Percentiles rank a stretch among this genome's conserved stretches.
Conservation (phyloP, 2,113 vertebrate genomes). For the Urocynchramus pylzowi region DNA sequence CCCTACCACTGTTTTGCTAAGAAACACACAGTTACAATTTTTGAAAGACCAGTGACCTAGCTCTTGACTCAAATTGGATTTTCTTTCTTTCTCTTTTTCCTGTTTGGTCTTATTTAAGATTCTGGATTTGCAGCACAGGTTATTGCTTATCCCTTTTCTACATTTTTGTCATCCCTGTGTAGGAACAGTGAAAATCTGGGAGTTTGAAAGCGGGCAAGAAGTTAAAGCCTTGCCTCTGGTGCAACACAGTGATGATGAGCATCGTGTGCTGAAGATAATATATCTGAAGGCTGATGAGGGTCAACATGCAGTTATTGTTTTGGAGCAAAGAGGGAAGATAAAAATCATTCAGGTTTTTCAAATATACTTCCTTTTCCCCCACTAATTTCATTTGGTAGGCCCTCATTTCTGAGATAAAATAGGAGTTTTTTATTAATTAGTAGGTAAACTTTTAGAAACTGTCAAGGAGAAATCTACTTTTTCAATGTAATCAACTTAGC, state of each 20-base stretch:
- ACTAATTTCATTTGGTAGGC: not conserved
- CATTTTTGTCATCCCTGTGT: not conserved
- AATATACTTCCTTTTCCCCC: not conserved
- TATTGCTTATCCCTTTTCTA: not conserved
- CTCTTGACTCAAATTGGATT: not conserved
- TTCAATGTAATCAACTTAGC: not conserved
- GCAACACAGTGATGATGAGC: conserved; percentile 41
- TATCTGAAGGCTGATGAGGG: conserved; percentile 60
- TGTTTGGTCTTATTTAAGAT: not conserved
- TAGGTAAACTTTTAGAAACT: not conserved
- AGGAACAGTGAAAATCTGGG: conserved; percentile 74
- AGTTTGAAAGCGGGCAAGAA: conserved; percentile 70
- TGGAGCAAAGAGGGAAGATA: conserved; percentile 67
- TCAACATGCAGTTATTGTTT: conserved; percentile 48
- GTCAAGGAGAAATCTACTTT: not conserved
- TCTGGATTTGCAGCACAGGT: not conserved
- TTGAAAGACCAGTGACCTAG: not conserved
- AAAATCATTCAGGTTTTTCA: conserved; percentile 71
- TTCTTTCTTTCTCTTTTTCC: not conserved
- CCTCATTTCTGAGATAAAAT: not conserved
- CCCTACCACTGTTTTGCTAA: not conserved
- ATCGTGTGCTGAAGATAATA: conserved; percentile 2
- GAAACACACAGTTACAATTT: not conserved
- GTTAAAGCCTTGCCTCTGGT: conserved; percentile 51
- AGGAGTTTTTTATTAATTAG: not conserved